Conservation (phyloP, 1,140 invertebrate species). For the Tetragonula clypearis region DNA sequence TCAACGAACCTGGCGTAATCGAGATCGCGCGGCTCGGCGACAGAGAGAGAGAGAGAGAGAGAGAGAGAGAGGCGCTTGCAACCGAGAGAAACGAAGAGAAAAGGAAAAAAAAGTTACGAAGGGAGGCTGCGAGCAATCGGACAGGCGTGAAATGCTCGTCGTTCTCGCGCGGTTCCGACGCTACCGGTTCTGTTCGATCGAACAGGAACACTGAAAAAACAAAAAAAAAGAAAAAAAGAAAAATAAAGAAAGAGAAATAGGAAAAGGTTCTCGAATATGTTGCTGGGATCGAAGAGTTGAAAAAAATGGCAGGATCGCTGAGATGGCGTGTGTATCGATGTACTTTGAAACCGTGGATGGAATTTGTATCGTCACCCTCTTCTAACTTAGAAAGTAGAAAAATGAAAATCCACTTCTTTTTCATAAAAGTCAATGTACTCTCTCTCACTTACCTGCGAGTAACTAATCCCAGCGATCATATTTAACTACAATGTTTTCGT, state of each 20-base stretch:
- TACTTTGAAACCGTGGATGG: background rate
- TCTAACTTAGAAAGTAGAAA: background rate
- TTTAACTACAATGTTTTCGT: background rate
- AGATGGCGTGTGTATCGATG: background rate
- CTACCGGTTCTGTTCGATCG: background rate
- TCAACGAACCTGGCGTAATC: slow-evolving; percentile 25
- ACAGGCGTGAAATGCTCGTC: background rate
- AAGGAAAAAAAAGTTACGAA: background rate
- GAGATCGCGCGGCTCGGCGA: background rate
- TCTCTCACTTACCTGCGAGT: background rate
- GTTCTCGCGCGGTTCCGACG: background rate
- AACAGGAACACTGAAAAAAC: background rate
- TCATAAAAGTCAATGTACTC: background rate
- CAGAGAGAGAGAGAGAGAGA: background rate
- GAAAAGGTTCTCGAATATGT: background rate
- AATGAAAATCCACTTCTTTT: background rate
- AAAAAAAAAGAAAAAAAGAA: background rate
- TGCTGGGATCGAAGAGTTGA: background rate
- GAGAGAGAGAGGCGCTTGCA: background rate
- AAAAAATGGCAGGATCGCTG: background rate
- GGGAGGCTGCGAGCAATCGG: background rate
- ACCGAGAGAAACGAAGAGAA: background rate
- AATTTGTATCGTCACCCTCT: background rate
- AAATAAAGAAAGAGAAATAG: background rate
- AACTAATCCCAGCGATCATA: background rate